These are phyloP conservation scores for Hiodon alosoides DNA, from an alignment of 2,113 vertebrate genomes.

Conservation along the genomic window DNA sequence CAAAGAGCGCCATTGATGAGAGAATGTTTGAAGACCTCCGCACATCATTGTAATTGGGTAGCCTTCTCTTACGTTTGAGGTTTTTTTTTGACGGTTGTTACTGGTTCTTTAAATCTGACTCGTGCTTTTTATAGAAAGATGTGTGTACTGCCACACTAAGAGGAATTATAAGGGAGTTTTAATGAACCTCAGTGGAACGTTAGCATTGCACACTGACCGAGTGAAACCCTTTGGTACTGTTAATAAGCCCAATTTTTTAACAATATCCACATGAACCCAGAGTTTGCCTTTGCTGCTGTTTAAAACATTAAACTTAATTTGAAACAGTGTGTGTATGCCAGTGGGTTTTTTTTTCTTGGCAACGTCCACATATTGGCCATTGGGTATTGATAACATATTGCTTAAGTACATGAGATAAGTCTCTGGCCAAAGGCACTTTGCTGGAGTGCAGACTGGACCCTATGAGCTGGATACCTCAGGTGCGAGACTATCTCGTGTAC, in stretches of 20 bases:
- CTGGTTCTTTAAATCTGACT: no score
- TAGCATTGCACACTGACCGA: background rate
- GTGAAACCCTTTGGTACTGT: background rate
- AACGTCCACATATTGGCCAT: slow-evolving; percentile 27
- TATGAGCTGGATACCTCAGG: no score
- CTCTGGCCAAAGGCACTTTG: no score
- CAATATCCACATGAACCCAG: background rate
- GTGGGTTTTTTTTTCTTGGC: background rate
- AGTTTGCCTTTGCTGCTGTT: slow-evolving; percentile 11
- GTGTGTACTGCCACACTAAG: background rate
- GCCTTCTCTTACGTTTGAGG: no score
- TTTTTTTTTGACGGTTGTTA: no score
- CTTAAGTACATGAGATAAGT: no score
- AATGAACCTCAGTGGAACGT: background rate
- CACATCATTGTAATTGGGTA: background rate
- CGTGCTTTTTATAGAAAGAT: background rate
- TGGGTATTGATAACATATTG: slow-evolving; percentile 28
- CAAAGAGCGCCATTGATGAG: background rate
- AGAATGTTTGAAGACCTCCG: background rate
- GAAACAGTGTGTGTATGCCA: slow-evolving; percentile 4
- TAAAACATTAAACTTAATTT: slow-evolving; percentile 10
- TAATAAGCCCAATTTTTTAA: background rate
- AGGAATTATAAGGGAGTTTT: no score
- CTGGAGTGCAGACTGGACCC: no score
- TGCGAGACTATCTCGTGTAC: no score